Conservation (phyloP, 1,140 invertebrate genomes). For the Lasioglossum albipes region DNA sequence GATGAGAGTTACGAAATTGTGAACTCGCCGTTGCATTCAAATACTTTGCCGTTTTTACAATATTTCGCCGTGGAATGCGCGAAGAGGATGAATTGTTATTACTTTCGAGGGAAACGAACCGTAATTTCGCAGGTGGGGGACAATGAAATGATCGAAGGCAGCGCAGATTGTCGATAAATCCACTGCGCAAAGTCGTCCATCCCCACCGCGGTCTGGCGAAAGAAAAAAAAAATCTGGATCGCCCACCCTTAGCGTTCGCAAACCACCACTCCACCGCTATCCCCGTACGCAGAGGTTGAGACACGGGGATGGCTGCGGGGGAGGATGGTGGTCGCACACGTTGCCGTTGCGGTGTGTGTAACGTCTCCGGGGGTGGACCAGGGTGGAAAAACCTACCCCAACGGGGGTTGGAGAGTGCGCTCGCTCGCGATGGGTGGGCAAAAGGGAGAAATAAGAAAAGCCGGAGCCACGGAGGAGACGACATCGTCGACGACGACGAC, state of each 20-base stretch:
- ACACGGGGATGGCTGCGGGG: not conserved
- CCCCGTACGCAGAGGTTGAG: not conserved
- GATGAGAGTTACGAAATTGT: too few species aligned
- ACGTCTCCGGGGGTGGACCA: constrained; percentile 3
- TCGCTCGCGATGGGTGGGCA: constrained; percentile 58
- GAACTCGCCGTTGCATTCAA: too few species aligned
- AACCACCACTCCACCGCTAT: not conserved
- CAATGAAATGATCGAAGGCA: not conserved
- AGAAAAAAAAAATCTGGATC: not conserved
- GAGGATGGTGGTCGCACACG: not conserved
- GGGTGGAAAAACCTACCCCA: constrained; percentile 72
- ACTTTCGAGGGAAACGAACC: too few species aligned
- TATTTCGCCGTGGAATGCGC: too few species aligned
- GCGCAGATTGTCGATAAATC: not conserved
- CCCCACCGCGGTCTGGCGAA: not conserved
- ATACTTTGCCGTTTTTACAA: too few species aligned
- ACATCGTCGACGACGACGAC: constrained; percentile 60
- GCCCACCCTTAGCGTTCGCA: not conserved
- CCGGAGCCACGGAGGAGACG: constrained; percentile 64
- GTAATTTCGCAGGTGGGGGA: not conserved
- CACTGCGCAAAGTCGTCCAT: not conserved
- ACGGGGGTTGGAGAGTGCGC: constrained; percentile 50
- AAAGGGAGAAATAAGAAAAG: constrained; percentile 74
- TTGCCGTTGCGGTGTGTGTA: constrained; percentile 2
- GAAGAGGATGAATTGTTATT: too few species aligned